Evolutionary conservation across 2,113 vertebrate species (phyloP).

Genomic region (Mandrillus leucophaeus): DNA sequence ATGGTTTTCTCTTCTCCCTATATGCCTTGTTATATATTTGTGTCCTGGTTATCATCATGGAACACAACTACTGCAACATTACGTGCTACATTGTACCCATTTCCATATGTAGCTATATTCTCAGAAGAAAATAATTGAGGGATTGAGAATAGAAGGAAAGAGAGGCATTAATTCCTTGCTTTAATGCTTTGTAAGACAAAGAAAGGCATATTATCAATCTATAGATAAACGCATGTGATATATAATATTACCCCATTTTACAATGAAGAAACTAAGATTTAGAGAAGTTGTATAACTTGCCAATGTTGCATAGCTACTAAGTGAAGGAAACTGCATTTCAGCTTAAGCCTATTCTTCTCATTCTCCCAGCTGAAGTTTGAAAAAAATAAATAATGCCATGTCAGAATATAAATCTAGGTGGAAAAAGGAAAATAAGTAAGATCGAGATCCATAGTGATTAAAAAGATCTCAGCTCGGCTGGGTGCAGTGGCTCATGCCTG

Average conservation of each 20-base stretch:
- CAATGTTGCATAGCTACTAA: not conserved
- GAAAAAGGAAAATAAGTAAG: not conserved
- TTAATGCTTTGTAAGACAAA: not conserved
- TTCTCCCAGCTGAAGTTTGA: not conserved
- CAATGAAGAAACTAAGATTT: not conserved
- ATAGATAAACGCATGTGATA: not conserved
- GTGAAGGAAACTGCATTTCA: not conserved
- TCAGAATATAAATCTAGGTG: conserved; percentile 29
- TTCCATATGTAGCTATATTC: not conserved
- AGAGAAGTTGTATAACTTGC: not conserved
- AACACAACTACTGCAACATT: accelerated
- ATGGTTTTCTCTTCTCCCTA: not conserved
- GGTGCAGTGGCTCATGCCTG: too few relatives aligned
- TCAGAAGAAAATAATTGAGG: not conserved
- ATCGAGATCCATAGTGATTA: not conserved
- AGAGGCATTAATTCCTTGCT: not conserved
- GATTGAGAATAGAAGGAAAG: not conserved
- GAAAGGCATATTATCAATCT: not conserved
- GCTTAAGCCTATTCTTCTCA: not conserved
- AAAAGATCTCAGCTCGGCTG: not conserved
- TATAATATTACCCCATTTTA: not conserved
- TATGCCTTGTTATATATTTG: not conserved
- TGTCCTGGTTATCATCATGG: not conserved
- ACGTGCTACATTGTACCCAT: not conserved
- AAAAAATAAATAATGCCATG: not conserved